Conservation (phyloP, 1,140 invertebrate species). For the Hylaeus anthracinus region DNA sequence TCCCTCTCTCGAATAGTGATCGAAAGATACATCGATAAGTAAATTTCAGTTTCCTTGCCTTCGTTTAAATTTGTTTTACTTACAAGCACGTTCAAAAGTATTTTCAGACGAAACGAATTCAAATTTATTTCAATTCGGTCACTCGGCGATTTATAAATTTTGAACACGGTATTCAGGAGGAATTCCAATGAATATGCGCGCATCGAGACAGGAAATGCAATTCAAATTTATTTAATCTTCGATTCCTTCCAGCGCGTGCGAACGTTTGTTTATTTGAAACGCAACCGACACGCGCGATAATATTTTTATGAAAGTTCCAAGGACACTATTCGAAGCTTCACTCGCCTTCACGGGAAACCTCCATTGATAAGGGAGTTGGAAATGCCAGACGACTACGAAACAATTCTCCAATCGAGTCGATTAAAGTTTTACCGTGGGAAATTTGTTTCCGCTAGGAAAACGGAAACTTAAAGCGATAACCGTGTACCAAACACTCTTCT, state of each 20-base stretch:
- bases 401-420: conserved; percentile 7
- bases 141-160: not conserved
- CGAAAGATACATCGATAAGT: too few relatives aligned
- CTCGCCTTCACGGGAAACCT: not conserved
- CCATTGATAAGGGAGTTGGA: not conserved
- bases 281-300: not conserved
- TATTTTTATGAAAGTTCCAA: not conserved
- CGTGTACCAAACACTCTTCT: not conserved
- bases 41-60: too few relatives aligned
- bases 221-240: not conserved
- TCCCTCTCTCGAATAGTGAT: too few relatives aligned
- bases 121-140: too few relatives aligned
- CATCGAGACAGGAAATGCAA: too few relatives aligned
- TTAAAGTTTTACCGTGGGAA: not conserved
- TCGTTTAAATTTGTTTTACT: not conserved
- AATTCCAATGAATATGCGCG: too few relatives aligned
- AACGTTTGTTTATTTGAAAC: not conserved
- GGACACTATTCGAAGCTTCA: not conserved
- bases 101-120: too few relatives aligned
- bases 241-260: too few relatives aligned
- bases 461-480: not conserved
- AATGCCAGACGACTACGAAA: not conserved
- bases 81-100: too few relatives aligned
- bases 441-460: not conserved
- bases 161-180: too few relatives aligned